Evolutionary conservation across 2,113 vertebrate genomes (phyloP).

Genomic region (Cavia aperea): DNA sequence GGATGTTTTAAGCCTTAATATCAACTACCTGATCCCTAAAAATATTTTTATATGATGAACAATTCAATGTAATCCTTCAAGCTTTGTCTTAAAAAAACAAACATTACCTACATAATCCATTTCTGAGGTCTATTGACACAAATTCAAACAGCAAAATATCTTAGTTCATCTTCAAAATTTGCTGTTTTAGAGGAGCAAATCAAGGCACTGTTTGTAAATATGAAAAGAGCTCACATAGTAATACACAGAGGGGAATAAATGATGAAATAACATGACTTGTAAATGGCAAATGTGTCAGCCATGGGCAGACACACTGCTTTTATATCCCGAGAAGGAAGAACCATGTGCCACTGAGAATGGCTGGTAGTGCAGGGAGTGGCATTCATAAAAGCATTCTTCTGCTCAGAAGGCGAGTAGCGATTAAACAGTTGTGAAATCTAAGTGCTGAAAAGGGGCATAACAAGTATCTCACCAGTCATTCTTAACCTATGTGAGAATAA

Average conservation of each 20-base stretch:
- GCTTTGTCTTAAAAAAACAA: not conserved
- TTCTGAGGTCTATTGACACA: conserved; percentile 32
- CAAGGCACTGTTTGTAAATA: conserved; percentile 49
- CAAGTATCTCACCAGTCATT: not conserved
- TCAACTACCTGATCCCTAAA: conserved; percentile 53
- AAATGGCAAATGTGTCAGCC: conserved; percentile 34
- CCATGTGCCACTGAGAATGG: conserved; percentile 25
- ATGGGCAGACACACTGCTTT: conserved; percentile 37
- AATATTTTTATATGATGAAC: conserved; percentile 51
- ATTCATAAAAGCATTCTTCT: conserved; percentile 16
- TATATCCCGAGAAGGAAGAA: not conserved
- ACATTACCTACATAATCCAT: not conserved
- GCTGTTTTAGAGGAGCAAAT: conserved; percentile 43
- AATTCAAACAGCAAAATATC: not conserved
- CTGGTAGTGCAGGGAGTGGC: not conserved
- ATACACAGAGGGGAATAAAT: conserved; percentile 49
- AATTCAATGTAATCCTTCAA: conserved; percentile 38
- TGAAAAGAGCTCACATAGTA: conserved; percentile 40
- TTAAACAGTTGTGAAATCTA: not conserved
- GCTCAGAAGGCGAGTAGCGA: not conserved
- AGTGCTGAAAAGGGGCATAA: not conserved
- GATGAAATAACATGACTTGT: conserved; percentile 32
- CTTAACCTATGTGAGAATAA: not conserved
- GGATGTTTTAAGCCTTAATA: conserved; percentile 40
- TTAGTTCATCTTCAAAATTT: conserved; percentile 64